These are phyloP conservation scores for Eospalax fontanierii DNA, from an alignment of 2,797 vertebrate genomes.

Conservation along the genomic window DNA sequence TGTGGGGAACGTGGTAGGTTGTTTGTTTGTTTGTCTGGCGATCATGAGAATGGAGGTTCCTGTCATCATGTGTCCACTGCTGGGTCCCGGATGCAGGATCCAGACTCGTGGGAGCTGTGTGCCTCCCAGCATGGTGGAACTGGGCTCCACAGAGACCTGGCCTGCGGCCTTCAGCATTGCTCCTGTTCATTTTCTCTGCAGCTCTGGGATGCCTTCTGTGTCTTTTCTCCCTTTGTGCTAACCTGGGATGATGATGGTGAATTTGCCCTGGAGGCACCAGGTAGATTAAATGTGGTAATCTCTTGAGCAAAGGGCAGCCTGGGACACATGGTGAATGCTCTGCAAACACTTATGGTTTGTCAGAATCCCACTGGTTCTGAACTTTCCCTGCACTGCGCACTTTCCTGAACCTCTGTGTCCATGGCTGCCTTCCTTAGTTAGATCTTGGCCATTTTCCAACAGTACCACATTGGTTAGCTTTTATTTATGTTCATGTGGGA, in stretches of 20 bases:
- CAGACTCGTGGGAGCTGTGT: not conserved
- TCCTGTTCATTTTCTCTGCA: not conserved
- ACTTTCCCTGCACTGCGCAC: rapidly evolving
- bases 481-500: rapidly evolving
- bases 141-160: not conserved
- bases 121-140: not conserved
- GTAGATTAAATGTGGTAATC: not conserved
- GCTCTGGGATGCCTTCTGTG: not conserved
- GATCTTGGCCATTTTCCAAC: too few relatives aligned
- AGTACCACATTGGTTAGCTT: rapidly evolving
- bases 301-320: not conserved
- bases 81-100: too few relatives aligned
- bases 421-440: not conserved
- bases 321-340: rapidly evolving
- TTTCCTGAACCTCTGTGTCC: rapidly evolving
- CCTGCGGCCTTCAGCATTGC: not conserved
- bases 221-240: rapidly evolving
- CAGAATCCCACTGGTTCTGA: not conserved
- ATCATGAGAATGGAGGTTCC: not conserved
- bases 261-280: rapidly evolving
- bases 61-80: too few relatives aligned
- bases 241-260: rapidly evolving
- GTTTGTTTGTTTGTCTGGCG: not conserved
- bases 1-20: not conserved
- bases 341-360: rapidly evolving